These are phyloP conservation scores for Melanerpes formicivorus DNA, from an alignment of 2,113 vertebrate species.

Conservation along the genomic window DNA sequence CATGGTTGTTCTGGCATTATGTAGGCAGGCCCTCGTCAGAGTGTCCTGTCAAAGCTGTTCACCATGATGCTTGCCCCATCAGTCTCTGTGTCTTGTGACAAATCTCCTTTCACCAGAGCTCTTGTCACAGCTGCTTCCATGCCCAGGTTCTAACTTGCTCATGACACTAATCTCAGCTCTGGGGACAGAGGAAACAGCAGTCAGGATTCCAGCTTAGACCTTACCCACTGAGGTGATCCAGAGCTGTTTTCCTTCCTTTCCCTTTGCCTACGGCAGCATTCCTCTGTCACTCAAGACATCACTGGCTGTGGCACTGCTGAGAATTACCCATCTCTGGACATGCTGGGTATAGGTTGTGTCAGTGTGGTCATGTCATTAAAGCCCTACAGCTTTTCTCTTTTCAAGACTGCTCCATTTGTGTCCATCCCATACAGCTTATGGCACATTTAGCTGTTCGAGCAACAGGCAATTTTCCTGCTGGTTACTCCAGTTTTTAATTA, in stretches of 20 bases:
- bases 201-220: not conserved
- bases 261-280: not conserved
- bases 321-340: not conserved
- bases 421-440: not conserved
- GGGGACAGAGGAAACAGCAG: not conserved
- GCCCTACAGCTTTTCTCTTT: not conserved
- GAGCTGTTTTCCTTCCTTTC: not conserved
- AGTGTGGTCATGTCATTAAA: not conserved
- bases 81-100: not conserved
- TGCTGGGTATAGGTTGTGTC: not conserved
- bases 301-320: not conserved
- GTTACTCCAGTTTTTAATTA: not conserved
- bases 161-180: not conserved
- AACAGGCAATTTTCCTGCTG: not conserved
- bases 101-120: not conserved
- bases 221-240: fast-evolving
- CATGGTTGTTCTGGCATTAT: not conserved
- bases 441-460: not conserved
- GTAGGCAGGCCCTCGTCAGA: not conserved
- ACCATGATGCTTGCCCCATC: not conserved
- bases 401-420: not conserved
- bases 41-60: not conserved
- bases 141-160: not conserved
- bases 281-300: not conserved
- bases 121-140: not conserved